Base-by-base conservation (phyloP, 2,113 vertebrate species). In the Spilogale gracilis region DNA sequence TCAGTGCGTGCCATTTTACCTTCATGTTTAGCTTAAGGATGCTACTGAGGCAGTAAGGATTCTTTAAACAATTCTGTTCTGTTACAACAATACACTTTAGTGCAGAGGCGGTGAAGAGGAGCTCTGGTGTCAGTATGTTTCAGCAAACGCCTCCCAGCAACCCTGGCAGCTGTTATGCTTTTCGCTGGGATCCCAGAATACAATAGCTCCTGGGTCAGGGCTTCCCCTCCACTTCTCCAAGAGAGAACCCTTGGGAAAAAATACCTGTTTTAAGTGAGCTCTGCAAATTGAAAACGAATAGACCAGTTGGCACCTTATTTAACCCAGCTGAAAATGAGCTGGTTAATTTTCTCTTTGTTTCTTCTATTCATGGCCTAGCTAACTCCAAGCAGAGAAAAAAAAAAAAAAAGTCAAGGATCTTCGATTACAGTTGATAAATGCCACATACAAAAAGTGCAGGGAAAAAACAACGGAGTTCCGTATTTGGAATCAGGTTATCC, bases 261-360 rank as follows among this genome's bases (percentile, higher is more conserved):
- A 93, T 76, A 58, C 27, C 54, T 86, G 43, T 85, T 95, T 80
- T 67, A 74, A 73, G 91, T 61, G 86, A 97, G 93, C 30, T 94
- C 6, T 23, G 58, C 50, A 98, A 98, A 96, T 58, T 84, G 65
- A 82, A 96, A 97, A 73, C 32, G 73, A 98, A 94, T 73, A 95
- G 52, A 48, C 65, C 14, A 48, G 82, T 79, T 76, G 48, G 71
- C 73, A 89, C 71, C 96, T 98, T 97, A 93, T 97, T 97, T 97
- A 96, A 96, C 60, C 11, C 17, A 91, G 45, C 5, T 56, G n/a
- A 32, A 65, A 98, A 91, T 56, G n/a, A 85, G 78, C 45, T 27
- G 76, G 27, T 67, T 93, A 73, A 63, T 73, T 96, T 88, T 88
- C 76, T 21, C 67, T 97, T 67, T 90, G 73, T 69, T 95, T 96